Evolutionary conservation across 1,140 invertebrate species (phyloP), one percentile per base, ranked within the genome.

Genomic region (Lutraria rhynchaena): DNA sequence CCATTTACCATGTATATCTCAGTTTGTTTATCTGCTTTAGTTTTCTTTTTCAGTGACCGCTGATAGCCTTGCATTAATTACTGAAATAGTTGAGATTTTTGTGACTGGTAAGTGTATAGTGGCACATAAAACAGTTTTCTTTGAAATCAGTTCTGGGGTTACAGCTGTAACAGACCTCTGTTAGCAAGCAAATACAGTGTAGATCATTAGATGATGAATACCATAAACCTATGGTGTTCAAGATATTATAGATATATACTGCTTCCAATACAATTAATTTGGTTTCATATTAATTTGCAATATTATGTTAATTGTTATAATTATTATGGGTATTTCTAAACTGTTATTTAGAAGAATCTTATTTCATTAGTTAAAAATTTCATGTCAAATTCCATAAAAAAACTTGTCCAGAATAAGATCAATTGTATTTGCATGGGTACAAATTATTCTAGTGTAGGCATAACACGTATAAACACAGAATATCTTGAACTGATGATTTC

Each of bases 81-180:
- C 33, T 37, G 81, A 83, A 51, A 35, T 83, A 11, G 57, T 67
- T 35, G 53, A 46, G 3, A 61, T 83, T 19, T 83, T 83, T 76
- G 53, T 83, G 5, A 55, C 73, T 53, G 81, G 81, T 83, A 63
- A 61, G 24, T 60, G 17, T 31, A 31, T 29, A 31, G 29, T 17
- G 2, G 33, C 65, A 19, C 13, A 3, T 1, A 51, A 31, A 24
- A 46, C 11, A 27, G 27, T 3, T 24, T 46, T 13, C 15, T 49
- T 15, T 46, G 24, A 37, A 17, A 3, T 41, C 2, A 19, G 9
- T 51, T 49, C 27, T 46, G 22, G 22, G 27, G 37, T 27, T 11
- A 24, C 24, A 27, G n/a, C 22, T 22, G 24, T 2, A 9, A 49
- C 17, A 27, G 44, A 15, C 65, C 4, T 22, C 44, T 46, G 27